Evolutionary conservation across 2,113 vertebrate genomes (phyloP).

Genomic region (Eonycteris spelaea): DNA sequence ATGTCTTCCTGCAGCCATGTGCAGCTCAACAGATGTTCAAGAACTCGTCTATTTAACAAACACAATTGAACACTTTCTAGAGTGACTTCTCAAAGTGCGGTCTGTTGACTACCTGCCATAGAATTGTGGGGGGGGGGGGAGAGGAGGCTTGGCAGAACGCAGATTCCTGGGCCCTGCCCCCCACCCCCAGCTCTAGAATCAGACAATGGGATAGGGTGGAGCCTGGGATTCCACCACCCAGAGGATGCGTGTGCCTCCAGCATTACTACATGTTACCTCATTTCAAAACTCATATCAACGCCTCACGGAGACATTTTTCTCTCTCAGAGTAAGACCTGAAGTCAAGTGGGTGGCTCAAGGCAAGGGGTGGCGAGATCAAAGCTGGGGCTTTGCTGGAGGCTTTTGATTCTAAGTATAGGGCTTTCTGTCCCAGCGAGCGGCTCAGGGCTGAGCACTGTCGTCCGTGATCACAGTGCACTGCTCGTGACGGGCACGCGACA

Average conservation of each 20-base stretch:
- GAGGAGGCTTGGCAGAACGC: background rate
- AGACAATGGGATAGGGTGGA: background rate
- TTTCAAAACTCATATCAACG: background rate
- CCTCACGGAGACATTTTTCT: background rate
- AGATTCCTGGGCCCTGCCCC: background rate
- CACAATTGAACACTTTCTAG: background rate
- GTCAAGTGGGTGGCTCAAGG: slow-evolving; percentile 1
- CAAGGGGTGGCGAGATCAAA: background rate
- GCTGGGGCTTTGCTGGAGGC: background rate
- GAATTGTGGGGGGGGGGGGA: background rate
- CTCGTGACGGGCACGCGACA: background rate
- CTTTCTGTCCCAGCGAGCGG: rapidly evolving
- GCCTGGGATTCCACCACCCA: background rate
- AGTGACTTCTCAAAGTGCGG: background rate
- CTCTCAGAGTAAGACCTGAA: slow-evolving; percentile 7
- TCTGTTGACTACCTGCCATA: background rate
- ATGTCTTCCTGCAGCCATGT: slow-evolving; percentile 50
- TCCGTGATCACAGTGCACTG: background rate
- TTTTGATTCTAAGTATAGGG: slow-evolving; percentile 8
- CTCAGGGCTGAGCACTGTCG: background rate
- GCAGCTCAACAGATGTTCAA: slow-evolving; percentile 53
- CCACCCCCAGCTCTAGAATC: background rate
- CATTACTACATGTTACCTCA: background rate
- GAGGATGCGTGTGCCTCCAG: background rate
- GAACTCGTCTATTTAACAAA: background rate